Base-by-base conservation (phyloP, 2,888 invertebrate genomes). In the Drosophila yooni region DNA sequence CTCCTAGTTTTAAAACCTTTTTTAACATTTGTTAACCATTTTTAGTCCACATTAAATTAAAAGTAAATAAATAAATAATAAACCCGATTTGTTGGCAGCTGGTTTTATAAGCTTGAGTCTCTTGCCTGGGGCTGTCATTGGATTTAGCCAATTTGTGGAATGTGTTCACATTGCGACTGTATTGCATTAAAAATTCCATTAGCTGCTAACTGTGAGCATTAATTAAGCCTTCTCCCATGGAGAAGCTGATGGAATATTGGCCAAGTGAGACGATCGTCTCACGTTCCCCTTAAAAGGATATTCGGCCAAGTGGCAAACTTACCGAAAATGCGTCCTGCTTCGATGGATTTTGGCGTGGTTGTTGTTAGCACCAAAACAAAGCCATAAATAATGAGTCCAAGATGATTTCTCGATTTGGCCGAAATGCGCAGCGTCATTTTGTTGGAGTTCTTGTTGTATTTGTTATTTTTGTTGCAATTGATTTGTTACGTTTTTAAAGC, bases 291-390 rank as follows among this genome's bases (percentile, higher is more conserved):
- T 40, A 2, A 53, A 8, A 8, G 31, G 15, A 52, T 33, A 33
- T n/a, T 31, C 1, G 50, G 25, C 15, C 46, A 25, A 11, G 29
- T 21, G 40, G 29, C 15, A 27, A 34, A 92, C 93, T 93, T 86
- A 93, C 93, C 93, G 71, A 93, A 93, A 88, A 93, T 91, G 67
- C 93, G 91, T 71, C 92, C 93, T 38, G 92, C 92, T 74, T 90
- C 80, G 31, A 83, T 74, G 59, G 76, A 65, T 57, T 15, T 25
- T 25, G 91, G 83, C 67, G 88, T 82, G 75, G 91, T 85, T 77
- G 90, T 88, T 85, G 90, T 79, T 80, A 93, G 82, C 81, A 93
- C 82, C 89, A 93, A 73, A 54, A 88, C 81, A 78, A 91, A 92
- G 83, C 92, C 92, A 84, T 92, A 92, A 89, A 93, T 92, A 86